Conservation (phyloP, 64 coral and sea anemone species). For the Actinia equina region DNA sequence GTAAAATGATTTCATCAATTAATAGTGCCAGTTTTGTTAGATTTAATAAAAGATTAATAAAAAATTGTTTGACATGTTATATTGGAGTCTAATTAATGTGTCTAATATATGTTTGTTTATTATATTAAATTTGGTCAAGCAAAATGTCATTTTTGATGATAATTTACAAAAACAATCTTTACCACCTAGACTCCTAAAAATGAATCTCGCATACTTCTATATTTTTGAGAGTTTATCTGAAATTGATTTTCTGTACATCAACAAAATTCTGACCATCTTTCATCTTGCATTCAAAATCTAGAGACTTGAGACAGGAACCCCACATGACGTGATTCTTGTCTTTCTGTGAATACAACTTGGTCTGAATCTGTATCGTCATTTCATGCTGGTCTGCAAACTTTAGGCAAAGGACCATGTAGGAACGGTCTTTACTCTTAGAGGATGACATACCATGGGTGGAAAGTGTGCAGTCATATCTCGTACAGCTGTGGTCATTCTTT, state of each 20-base stretch:
- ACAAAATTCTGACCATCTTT: constrained; percentile 71
- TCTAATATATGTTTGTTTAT: too few species aligned
- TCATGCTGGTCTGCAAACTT: constrained; percentile 65
- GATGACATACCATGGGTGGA: constrained; percentile 62
- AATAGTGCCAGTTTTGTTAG: too few species aligned
- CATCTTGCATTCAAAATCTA: constrained; percentile 80
- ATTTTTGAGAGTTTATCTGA: constrained; percentile 44
- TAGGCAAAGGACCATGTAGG: constrained; percentile 56
- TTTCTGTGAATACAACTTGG: constrained; percentile 79
- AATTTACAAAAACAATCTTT: too few species aligned
- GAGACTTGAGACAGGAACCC: constrained; percentile 77
- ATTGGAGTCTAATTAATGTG: too few species aligned
- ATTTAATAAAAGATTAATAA: too few species aligned
- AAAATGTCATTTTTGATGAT: too few species aligned
- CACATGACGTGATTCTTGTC: constrained; percentile 91
- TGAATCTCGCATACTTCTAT: not conserved
- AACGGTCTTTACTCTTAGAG: constrained; percentile 85
- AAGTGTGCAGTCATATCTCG: constrained; percentile 52
- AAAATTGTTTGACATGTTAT: too few species aligned
- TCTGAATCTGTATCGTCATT: constrained; percentile 63
- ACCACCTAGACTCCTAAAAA: not conserved
- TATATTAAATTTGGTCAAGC: too few species aligned
- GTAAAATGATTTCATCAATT: too few species aligned
- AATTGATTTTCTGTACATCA: constrained; percentile 65
- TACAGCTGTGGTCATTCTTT: constrained; percentile 64